These are phyloP conservation scores for Sisyra terminalis DNA, from an alignment of 2,888 invertebrate species.

Conservation along the genomic window DNA sequence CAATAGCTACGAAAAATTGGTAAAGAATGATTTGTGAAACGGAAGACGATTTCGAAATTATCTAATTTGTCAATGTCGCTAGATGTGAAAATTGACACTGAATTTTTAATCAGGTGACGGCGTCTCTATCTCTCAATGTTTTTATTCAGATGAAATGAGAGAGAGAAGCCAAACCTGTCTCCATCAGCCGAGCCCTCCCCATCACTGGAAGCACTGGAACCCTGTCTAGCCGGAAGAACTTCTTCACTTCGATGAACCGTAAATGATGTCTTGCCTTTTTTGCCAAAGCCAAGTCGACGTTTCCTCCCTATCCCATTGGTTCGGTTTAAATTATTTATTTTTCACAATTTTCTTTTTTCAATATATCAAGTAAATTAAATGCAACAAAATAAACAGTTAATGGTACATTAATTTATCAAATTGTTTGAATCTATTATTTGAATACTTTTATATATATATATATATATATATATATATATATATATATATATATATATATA, in stretches of 20 bases:
- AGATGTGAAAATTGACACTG: no score
- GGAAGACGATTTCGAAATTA: no score
- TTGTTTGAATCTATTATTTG: neutral
- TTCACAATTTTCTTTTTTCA: slow-evolving; percentile 13
- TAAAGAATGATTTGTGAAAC: no score
- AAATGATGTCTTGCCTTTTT: slow-evolving; percentile 89
- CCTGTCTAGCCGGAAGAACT: slow-evolving; percentile 69
- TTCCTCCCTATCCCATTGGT: slow-evolving; percentile 58
- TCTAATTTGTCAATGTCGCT: no score
- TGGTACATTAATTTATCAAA: neutral
- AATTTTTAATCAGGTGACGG: neutral
- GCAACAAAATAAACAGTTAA: neutral
- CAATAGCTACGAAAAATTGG: no score
- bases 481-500: neutral
- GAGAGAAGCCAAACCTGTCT: slow-evolving; percentile 49
- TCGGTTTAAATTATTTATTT: slow-evolving; percentile 16
- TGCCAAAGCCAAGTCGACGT: slow-evolving; percentile 88
- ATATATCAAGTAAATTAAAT: neutral
- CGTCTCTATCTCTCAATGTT: slow-evolving; percentile 6
- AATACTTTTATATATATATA: neutral
- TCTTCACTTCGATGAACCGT: slow-evolving; percentile 98
- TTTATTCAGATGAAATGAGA: slow-evolving; percentile 8
- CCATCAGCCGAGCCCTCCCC: slow-evolving; percentile 72
- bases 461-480: neutral
- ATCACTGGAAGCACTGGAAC: slow-evolving; percentile 87